Evolutionary conservation across 1,140 invertebrate genomes (phyloP).

Genomic region (Zaprionus nigranus): DNA sequence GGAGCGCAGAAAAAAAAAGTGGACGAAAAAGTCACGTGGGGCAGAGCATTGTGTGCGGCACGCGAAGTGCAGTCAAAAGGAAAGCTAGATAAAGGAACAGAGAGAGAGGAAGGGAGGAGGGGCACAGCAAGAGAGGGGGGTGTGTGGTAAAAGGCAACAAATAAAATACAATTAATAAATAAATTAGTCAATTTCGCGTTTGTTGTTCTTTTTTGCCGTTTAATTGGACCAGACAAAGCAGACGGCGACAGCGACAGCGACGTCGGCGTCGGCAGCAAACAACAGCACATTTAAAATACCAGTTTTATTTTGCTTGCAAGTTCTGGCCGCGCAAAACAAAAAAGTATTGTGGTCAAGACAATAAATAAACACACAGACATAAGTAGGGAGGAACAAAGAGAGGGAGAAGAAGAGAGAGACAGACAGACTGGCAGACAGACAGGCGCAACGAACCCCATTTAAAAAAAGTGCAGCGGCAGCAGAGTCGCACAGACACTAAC

Average conservation of each 20-base stretch:
- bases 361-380: conserved; percentile 52
- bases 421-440: conserved; percentile 31
- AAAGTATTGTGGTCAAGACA: conserved; percentile 71
- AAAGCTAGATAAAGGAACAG: neutral
- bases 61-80: conserved; percentile 52
- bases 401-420: conserved; percentile 4
- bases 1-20: conserved; percentile 5
- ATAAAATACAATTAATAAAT: conserved; percentile 19
- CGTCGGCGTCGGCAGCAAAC: neutral
- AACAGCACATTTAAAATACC: conserved; percentile 41
- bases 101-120: too few relatives aligned
- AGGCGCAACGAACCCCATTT: conserved; percentile 46
- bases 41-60: conserved; percentile 59
- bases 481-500: conserved; percentile 5
- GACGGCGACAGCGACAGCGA: neutral
- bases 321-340: conserved; percentile 32
- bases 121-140: conserved; percentile 21
- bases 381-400: neutral
- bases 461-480: conserved; percentile 70
- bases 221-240: conserved; percentile 26
- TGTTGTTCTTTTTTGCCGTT: conserved; percentile 19
- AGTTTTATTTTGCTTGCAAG: conserved; percentile 57
- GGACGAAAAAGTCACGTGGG: conserved; percentile 55
- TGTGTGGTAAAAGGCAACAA: neutral
- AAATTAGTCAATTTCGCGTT: conserved; percentile 22